These are phyloP conservation scores for Mesorhabditis sp. DNA, from an alignment of 2,888 invertebrate genomes.

Conservation along the genomic window DNA sequence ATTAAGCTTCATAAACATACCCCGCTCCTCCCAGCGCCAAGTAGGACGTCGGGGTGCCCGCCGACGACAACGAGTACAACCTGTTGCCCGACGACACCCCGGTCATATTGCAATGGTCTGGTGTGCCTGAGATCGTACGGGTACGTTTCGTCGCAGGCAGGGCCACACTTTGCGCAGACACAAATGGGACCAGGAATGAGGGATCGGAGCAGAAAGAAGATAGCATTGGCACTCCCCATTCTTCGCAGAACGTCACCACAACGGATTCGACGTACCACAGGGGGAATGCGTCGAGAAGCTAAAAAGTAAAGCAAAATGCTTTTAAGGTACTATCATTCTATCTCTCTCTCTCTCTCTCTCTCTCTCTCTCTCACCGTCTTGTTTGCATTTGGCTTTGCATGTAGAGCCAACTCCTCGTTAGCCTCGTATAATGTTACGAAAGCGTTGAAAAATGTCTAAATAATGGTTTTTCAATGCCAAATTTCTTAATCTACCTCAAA, in stretches of 20 bases:
- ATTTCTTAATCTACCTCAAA: conserved; percentile 23
- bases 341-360: no score
- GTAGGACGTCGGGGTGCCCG: neutral
- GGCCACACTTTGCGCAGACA: conserved; percentile 17
- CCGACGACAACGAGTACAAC: neutral
- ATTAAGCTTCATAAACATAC: neutral
- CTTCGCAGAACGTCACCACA: conserved; percentile 29
- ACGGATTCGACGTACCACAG: conserved; percentile 28
- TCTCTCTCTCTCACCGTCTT: conserved; percentile 2
- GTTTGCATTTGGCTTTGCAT: neutral
- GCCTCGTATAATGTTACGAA: conserved; percentile 36
- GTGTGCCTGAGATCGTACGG: neutral
- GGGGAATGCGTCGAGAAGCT: conserved; percentile 9
- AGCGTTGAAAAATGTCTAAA: conserved; percentile 35
- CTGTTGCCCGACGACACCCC: neutral
- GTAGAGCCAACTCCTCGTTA: conserved; percentile 23
- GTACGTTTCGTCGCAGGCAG: neutral
- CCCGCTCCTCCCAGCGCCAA: neutral
- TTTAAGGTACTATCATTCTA: no score
- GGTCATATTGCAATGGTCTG: conserved; percentile 4
- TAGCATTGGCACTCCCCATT: conserved; percentile 40
- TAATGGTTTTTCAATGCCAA: neutral
- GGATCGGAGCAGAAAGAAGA: conserved; percentile 36
- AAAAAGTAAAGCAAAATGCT: neutral
- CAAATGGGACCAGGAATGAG: conserved; percentile 35